Evolutionary conservation across 2,113 vertebrate genomes (phyloP).

Genomic region (Rhinolophus ferrumequinum): DNA sequence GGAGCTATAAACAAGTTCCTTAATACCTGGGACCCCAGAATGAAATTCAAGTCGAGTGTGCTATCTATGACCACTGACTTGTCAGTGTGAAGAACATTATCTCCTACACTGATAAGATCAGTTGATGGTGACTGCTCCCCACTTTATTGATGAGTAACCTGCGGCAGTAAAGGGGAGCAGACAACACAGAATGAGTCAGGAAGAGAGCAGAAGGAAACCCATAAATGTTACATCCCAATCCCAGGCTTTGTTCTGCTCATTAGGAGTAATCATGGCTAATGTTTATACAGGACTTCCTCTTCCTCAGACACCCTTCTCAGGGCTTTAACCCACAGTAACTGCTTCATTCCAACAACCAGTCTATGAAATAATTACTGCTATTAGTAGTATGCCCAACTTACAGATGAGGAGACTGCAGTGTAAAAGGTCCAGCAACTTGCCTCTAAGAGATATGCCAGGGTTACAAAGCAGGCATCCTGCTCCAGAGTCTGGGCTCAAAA

Average conservation of each 20-base stretch:
- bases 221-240: not conserved
- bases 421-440: not conserved
- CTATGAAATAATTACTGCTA: not conserved
- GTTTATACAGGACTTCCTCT: not conserved
- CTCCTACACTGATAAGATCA: not conserved
- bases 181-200: not conserved
- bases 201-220: not conserved
- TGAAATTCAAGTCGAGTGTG: not conserved
- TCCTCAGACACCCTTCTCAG: not conserved
- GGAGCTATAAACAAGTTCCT: not conserved
- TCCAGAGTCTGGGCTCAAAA: not conserved
- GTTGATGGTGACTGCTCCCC: not conserved
- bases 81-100: not conserved
- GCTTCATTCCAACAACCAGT: not conserved
- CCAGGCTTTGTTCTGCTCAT: not conserved
- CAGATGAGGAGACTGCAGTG: not conserved
- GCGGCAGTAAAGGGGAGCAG: not conserved
- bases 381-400: not conserved
- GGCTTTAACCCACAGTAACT: fast-evolving
- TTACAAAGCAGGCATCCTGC: not conserved
- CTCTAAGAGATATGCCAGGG: too few species aligned
- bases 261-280: not conserved
- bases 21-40: too few species aligned
- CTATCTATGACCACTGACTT: not conserved
- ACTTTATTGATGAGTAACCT: not conserved